These are phyloP conservation scores for Gobionotothen gibberifrons DNA, from an alignment of 2,797 vertebrate genomes.

Conservation along the genomic window DNA sequence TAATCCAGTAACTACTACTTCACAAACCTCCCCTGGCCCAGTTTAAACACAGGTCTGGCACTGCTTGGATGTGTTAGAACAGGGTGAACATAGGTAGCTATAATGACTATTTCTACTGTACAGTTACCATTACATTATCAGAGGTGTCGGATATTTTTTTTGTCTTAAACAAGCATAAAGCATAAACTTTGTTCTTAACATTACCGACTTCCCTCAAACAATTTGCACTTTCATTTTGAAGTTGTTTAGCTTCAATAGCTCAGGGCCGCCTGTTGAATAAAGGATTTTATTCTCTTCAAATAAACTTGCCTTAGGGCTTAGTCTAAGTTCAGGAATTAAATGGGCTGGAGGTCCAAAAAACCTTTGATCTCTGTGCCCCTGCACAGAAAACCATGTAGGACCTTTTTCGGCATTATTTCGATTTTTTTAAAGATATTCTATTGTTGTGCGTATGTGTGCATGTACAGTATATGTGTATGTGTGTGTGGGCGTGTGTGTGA, in stretches of 20 bases:
- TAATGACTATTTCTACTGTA: neutral
- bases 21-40: neutral
- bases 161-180: neutral
- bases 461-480: conserved; percentile 6
- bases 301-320: neutral
- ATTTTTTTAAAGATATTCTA: no score
- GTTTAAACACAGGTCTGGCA: conserved; percentile 6
- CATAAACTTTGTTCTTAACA: neutral
- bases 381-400: no score
- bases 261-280: neutral
- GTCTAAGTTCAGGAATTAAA: conserved; percentile 1
- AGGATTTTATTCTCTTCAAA: conserved; percentile 24
- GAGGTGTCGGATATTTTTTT: neutral
- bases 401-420: no score
- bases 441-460: no score
- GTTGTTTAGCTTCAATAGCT: conserved; percentile 15
- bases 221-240: conserved; percentile 11
- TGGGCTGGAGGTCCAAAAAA: neutral
- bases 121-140: conserved; percentile 1
- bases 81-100: conserved; percentile 6
- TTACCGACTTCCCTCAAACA: neutral
- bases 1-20: conserved; percentile 6
- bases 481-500: conserved; percentile 31
- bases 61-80: conserved; percentile 6
- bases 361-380: neutral